Evolutionary conservation across 2,113 vertebrate genomes (phyloP).

Genomic region (Cololabis saira): DNA sequence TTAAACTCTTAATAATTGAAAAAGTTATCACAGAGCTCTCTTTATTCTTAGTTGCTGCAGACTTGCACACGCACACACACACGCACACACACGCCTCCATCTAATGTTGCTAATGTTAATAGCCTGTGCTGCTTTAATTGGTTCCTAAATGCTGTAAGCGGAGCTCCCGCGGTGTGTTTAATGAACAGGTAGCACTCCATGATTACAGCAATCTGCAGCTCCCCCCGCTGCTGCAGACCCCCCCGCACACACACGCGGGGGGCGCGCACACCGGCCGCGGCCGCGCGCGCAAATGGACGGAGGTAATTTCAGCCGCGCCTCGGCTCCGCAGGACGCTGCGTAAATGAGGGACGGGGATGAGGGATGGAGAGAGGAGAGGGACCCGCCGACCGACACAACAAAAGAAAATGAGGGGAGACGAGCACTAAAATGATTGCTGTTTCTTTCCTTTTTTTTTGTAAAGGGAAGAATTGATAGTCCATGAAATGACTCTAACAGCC

Average conservation of each 20-base stretch:
- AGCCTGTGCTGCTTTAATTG: conserved; percentile 98
- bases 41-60: background rate
- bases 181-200: conserved; percentile 99
- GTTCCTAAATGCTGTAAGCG: conserved; percentile 95
- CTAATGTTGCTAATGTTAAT: conserved; percentile 91
- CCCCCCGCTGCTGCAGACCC: conserved; percentile 81
- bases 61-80: background rate
- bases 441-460: conserved; percentile 58
- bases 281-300: conserved; percentile 73
- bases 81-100: background rate
- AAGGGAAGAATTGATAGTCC: conserved; percentile 35
- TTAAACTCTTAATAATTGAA: conserved; percentile 31
- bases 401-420: conserved; percentile 83
- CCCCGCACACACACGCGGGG: conserved; percentile 26
- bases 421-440: conserved; percentile 62
- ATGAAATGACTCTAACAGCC: too few relatives aligned
- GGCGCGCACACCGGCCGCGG: conserved; percentile 40
- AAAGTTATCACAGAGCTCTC: conserved; percentile 24
- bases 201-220: conserved; percentile 98
- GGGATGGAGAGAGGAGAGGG: conserved; percentile 88
- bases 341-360: conserved; percentile 88
- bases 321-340: conserved; percentile 89
- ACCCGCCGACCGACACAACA: conserved; percentile 89
- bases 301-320: conserved; percentile 90
- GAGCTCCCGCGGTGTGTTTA: conserved; percentile 98